Base-by-base conservation (phyloP, 2,113 vertebrate genomes). In the Leiothrix lutea region DNA sequence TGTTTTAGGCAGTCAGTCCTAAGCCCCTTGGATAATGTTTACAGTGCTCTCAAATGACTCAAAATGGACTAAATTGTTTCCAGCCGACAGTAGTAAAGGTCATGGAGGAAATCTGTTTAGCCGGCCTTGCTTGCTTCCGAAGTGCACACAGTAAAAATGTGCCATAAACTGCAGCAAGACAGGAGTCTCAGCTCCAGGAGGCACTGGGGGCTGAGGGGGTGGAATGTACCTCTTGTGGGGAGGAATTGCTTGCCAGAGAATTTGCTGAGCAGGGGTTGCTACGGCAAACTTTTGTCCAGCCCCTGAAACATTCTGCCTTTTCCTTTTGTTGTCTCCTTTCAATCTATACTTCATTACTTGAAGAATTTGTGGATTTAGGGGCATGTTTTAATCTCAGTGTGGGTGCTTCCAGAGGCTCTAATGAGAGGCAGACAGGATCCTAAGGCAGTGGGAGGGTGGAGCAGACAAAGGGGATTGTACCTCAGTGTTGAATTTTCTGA, bases 41-140 rank as follows among this genome's bases (percentile, higher is more conserved):
- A 97, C 88, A 91, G 74, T 92, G 75, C 96, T 98, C 97, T 98
- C 96, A 97, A 95, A 97, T 98, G 95, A 97, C 93, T 97, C 95
- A 96, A 98, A 98, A 96, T 97, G 94, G 91, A 97, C 96, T 97
- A 97, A 97, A 97, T 97, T 97, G 96, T 98, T 97, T 96, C 96
- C 91, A 97, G 77, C 86, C 40, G 81, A 96, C 88, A 97, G 87
- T 95, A 92, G 83, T 94, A 97, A 98, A 98, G 97, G 96, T 98
- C 97, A 97, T 36, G 70, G 65, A 95, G 71, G 97, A 97, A 97
- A 97, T 97, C 80, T 95, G 90, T 95, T 97, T 91, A 97, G 95
- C 93, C 45, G 83, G 86, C 92, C 91, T 96, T 97, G 67, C 93
- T 72, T 96, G 79, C 58, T 95, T 94, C 42, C 70, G 92, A 89